phyloP scores from a whole-genome alignment of 2,113 vertebrate genomes.

The Crotalus viridis region DNA sequence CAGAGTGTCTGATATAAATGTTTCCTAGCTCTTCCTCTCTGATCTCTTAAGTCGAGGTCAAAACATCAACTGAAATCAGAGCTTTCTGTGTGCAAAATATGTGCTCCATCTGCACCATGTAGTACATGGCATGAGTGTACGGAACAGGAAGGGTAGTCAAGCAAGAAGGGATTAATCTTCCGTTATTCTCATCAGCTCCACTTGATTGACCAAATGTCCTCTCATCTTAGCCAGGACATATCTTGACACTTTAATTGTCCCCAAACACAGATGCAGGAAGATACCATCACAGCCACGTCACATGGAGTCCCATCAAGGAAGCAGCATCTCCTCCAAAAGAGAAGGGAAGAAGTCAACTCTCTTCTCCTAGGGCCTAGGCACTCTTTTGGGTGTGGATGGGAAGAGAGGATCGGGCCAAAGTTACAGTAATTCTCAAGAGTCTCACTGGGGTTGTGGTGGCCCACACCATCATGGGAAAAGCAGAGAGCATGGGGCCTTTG shows the following conservation, averaged over 20 bases:
- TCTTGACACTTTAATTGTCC: background rate
- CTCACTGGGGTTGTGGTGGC: background rate
- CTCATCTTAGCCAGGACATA: background rate
- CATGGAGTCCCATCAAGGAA: background rate
- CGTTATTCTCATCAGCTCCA: too few relatives aligned
- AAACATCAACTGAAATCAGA: background rate
- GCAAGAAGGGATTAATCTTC: background rate
- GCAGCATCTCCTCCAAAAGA: background rate
- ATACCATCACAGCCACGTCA: background rate
- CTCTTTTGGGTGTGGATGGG: background rate
- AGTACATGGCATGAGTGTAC: background rate
- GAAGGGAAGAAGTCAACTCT: background rate
- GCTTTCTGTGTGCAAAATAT: background rate
- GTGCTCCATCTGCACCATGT: background rate
- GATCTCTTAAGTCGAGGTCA: background rate
- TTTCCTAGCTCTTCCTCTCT: background rate
- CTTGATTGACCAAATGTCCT: background rate
- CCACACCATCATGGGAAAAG: background rate
- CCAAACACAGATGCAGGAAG: background rate
- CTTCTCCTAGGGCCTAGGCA: too few relatives aligned
- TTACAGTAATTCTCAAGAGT: background rate
- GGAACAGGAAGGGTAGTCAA: background rate
- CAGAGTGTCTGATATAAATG: background rate
- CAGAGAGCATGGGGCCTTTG: background rate
- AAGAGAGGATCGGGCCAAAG: background rate